Conservation (phyloP, 2,888 invertebrate species). For the Agonopterix arenella region DNA sequence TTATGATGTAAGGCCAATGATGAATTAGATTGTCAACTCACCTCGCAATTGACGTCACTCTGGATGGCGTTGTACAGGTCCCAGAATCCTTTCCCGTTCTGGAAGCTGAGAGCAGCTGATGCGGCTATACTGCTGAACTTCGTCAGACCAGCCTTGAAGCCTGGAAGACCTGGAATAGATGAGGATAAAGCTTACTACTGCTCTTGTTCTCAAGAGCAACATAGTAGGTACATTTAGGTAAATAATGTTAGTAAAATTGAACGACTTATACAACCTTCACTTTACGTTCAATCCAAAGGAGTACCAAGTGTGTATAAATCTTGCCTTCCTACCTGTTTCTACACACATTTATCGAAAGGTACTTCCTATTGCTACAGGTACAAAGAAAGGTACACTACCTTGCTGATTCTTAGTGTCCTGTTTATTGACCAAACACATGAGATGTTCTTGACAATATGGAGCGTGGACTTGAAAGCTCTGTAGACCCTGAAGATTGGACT, state of each 20-base stretch:
- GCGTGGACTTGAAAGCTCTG: conserved; percentile 86
- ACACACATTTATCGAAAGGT: too few relatives aligned
- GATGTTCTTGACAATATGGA: conserved; percentile 88
- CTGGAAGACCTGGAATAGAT: conserved; percentile 70
- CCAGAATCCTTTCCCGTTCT: conserved; percentile 86
- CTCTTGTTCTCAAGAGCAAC: too few relatives aligned
- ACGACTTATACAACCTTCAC: too few relatives aligned
- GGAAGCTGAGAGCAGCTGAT: conserved; percentile 85
- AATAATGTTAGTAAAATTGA: too few relatives aligned
- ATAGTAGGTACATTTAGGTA: too few relatives aligned
- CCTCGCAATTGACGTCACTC: conserved; percentile 84
- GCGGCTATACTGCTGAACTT: conserved; percentile 86
- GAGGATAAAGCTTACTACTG: too few relatives aligned
- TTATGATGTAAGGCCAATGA: background rate
- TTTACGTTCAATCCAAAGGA: too few relatives aligned
- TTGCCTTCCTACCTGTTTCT: too few relatives aligned
- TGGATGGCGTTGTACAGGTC: conserved; percentile 85
- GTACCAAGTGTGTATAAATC: too few relatives aligned
- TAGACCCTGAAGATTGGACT: conserved; percentile 86
- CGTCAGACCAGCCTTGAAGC: conserved; percentile 83
- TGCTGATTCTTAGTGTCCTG: conserved; percentile 72
- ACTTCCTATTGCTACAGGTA: too few relatives aligned
- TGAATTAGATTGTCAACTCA: conserved; percentile 43
- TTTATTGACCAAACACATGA: conserved; percentile 86
- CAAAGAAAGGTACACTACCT: conserved; percentile 25